phyloP scores from a whole-genome alignment of 2,797 vertebrate genomes.

The Semotilus atromaculatus region DNA sequence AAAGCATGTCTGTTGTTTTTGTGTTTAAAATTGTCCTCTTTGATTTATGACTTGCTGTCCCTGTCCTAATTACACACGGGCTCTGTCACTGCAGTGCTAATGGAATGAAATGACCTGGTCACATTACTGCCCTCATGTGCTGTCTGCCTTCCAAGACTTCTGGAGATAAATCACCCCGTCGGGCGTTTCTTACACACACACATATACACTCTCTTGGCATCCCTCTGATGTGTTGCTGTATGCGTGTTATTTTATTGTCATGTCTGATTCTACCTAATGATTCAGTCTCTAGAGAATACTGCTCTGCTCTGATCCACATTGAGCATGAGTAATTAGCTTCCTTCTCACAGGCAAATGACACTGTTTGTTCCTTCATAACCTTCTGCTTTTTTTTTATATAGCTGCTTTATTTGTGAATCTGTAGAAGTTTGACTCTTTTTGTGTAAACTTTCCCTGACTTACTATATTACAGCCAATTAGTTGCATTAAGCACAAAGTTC shows the following conservation, averaged over 20 bases:
- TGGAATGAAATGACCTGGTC: constrained; percentile 59
- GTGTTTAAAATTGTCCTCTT: constrained; percentile 45
- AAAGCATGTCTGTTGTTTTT: constrained; percentile 37
- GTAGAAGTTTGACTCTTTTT: constrained; percentile 23
- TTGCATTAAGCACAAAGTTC: background rate
- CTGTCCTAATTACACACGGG: constrained; percentile 48
- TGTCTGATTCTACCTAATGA: constrained; percentile 49
- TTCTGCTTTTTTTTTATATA: constrained; percentile 22
- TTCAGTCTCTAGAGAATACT: constrained; percentile 41
- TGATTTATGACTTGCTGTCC: constrained; percentile 53
- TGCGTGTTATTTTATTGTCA: constrained; percentile 33
- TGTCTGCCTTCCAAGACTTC: constrained; percentile 40
- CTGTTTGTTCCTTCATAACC: constrained; percentile 33
- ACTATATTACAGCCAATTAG: constrained; percentile 23
- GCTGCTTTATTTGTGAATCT: constrained; percentile 30
- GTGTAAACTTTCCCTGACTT: constrained; percentile 32
- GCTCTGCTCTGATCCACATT: constrained; percentile 23
- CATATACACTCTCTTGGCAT: background rate
- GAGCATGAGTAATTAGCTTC: constrained; percentile 46
- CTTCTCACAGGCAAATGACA: constrained; percentile 26
- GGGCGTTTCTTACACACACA: constrained; percentile 7
- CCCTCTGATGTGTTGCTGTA: constrained; percentile 37
- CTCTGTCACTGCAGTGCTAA: constrained; percentile 52
- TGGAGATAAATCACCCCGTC: constrained; percentile 47
- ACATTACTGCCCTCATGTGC: constrained; percentile 56